Conservation (phyloP, 2,797 vertebrate species). For the Galagoides demidoff region DNA sequence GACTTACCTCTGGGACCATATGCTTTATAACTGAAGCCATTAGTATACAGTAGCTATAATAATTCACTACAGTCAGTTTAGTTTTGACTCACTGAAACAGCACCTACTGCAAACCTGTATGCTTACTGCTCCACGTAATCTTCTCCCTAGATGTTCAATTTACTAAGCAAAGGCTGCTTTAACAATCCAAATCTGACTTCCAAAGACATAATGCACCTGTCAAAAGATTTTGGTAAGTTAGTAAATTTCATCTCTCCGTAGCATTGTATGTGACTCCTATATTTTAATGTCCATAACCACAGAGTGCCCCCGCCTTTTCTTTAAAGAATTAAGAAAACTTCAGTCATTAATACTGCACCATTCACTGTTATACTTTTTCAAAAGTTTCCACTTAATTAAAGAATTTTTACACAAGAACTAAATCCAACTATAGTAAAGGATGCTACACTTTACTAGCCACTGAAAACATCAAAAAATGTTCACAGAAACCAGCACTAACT, state of each 20-base stretch:
- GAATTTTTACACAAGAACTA: conserved; percentile 31
- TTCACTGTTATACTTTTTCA: conserved; percentile 55
- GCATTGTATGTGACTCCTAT: conserved; percentile 86
- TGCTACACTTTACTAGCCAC: neutral
- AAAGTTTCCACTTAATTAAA: conserved; percentile 40
- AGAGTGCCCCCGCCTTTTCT: conserved; percentile 57
- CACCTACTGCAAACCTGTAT: conserved; percentile 32
- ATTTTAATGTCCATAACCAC: conserved; percentile 73
- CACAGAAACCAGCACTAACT: conserved; percentile 28
- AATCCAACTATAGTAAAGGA: neutral
- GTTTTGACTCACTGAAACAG: conserved; percentile 44
- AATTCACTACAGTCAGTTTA: conserved; percentile 26
- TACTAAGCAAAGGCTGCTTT: conserved; percentile 90
- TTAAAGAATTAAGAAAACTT: conserved; percentile 82
- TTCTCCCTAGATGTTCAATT: conserved; percentile 83
- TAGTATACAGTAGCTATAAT: neutral
- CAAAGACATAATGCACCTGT: conserved; percentile 88
- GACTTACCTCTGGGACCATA: conserved; percentile 1
- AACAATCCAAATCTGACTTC: conserved; percentile 86
- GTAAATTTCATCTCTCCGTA: conserved; percentile 84
- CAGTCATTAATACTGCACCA: conserved; percentile 78
- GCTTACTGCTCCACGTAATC: conserved; percentile 68
- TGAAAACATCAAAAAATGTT: neutral
- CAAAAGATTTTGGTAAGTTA: conserved; percentile 87
- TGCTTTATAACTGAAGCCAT: conserved; percentile 28